phyloP scores from a whole-genome alignment of 2,113 vertebrate species.

The Ceyx margarethae region DNA sequence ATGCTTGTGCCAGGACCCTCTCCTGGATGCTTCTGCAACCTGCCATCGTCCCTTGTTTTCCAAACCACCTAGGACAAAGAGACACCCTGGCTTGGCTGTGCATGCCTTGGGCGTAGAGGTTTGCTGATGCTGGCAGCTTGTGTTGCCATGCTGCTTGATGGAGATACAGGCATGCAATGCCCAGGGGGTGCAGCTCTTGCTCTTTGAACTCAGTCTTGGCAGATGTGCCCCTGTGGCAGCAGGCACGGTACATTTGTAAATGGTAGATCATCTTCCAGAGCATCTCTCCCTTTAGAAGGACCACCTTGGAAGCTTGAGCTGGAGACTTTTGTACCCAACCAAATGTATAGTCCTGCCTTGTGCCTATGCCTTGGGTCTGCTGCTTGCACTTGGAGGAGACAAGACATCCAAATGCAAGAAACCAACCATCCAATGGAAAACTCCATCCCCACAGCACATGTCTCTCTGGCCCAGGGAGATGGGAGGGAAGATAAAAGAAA shows the following conservation, averaged over 20 bases:
- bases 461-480: not conserved
- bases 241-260: not conserved
- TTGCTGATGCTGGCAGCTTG: not conserved
- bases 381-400: not conserved
- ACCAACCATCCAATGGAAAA: not conserved
- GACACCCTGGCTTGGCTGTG: too few species aligned
- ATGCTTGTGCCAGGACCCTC: not conserved
- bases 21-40: not conserved
- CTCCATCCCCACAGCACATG: too few species aligned
- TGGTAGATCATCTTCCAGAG: not conserved
- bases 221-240: not conserved
- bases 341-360: rapidly evolving
- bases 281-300: not conserved
- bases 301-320: not conserved
- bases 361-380: not conserved
- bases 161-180: rapidly evolving
- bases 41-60: not conserved
- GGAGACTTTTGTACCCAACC: not conserved
- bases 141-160: rapidly evolving
- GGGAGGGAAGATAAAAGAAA: not conserved
- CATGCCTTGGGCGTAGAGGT: rapidly evolving
- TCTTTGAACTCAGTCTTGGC: not conserved
- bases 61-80: not conserved
- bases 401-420: not conserved
- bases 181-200: rapidly evolving